Percentiles rank a stretch among this genome's conserved stretches.
These are phyloP conservation scores for Dynastes grantii DNA, from an alignment of 2,888 invertebrate species.

Conservation along the genomic window DNA sequence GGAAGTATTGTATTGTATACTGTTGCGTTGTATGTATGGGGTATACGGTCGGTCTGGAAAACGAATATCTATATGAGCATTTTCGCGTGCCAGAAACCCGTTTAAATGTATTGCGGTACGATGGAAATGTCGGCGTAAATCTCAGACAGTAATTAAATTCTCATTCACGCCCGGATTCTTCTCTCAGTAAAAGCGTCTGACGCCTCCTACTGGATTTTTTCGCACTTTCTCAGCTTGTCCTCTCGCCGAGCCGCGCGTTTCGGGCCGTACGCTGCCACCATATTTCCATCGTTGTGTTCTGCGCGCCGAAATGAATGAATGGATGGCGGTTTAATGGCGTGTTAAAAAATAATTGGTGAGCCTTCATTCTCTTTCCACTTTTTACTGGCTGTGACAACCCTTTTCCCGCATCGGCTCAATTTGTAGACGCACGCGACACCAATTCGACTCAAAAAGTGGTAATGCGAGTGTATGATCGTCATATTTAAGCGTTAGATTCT, in stretches of 20 bases:
- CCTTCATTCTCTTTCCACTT: background rate
- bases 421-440: background rate
- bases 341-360: conserved; percentile 41
- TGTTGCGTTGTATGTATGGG: background rate
- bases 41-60: background rate
- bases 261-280: conserved; percentile 52
- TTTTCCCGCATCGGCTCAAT: conserved; percentile 1
- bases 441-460: background rate
- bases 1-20: conserved; percentile 32
- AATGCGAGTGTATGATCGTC: background rate
- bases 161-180: conserved; percentile 43
- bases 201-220: conserved; percentile 1
- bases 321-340: conserved; percentile 36
- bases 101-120: conserved; percentile 48
- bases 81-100: conserved; percentile 42
- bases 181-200: conserved; percentile 14
- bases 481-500: background rate
- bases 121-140: conserved; percentile 50
- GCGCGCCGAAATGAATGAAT: conserved; percentile 10
- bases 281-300: conserved; percentile 52
- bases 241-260: background rate
- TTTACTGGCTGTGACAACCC: background rate
- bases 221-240: conserved; percentile 22
- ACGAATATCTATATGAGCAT: conserved; percentile 40
- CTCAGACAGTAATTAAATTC: conserved; percentile 49